Base-by-base conservation (phyloP, 2,113 vertebrate species). In the Motacilla tschutschensis region DNA sequence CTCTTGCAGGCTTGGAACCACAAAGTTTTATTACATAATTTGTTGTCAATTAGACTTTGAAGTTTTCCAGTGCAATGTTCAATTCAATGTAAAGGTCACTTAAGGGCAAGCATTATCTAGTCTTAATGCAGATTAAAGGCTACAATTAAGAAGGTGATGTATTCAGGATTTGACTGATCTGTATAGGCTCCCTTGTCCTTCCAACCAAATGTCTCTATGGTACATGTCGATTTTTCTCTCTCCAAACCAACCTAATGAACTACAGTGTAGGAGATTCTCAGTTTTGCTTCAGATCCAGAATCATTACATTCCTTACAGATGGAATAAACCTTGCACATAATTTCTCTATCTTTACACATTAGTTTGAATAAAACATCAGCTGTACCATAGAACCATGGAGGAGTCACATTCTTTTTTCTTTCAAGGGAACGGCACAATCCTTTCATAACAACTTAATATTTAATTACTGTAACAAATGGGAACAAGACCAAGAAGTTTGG, bases 401-500 rank as follows among this genome's bases (percentile, higher is more conserved):
- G 7, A 85, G 58, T 38, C 36, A 31, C 41, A 53, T 40, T 65
- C 21, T 84, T 85, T 79, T 58, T 57, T 92, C 64, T 59, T 88
- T 90, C 73, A 74, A 85, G 62, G 57, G 69, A 91, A 83, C 5
- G 3, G 79, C 53, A 82, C 72, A 84, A 82, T 74, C 26, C 29
- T 92, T 88, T 87, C 62, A 57, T 73, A 90, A 84, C 76, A 92
- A 80, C 64, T 82, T 88, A 70, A 78, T 85, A 92, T 74, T 92
- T 92, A 89, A 93, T 93, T 91, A 75, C 82, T 93, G 35, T 58
- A 90, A 87, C 69, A 90, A 95, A 83, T 31, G 84, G 88, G 93
- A 95, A 88, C 82, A 79, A 80, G 82, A 93, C 82, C 90, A 95
- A 93, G 41, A 93, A 91, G 47, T 72, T 82, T 90, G 89, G 89